Conservation (phyloP, 2,888 invertebrate genomes). For the Pristionchus entomophagus region DNA sequence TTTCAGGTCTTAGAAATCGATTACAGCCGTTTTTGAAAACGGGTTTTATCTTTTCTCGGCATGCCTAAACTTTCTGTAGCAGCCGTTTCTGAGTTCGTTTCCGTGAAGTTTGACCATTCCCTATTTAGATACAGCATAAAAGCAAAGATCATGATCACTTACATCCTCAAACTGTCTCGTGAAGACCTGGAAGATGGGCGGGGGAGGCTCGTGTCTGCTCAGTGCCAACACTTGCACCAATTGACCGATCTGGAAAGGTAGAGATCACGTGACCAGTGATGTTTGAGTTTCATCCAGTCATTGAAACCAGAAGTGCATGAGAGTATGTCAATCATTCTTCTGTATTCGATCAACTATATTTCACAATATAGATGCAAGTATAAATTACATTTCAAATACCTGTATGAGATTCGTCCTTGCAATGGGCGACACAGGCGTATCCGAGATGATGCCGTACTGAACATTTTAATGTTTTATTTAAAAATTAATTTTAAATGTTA, state of each 20-base stretch:
- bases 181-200: constrained; percentile 82
- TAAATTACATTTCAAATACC: constrained; percentile 55
- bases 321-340: no score
- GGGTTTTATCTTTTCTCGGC: no score
- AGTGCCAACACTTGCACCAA: constrained; percentile 86
- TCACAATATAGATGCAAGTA: not conserved
- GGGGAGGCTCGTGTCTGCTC: constrained; percentile 87
- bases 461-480: not conserved
- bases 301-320: not conserved
- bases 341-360: no score
- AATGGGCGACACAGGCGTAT: constrained; percentile 91
- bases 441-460: constrained; percentile 82
- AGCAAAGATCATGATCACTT: not conserved
- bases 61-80: no score
- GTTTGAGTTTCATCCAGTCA: no score
- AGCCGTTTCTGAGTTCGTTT: no score
- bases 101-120: no score
- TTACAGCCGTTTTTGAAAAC: no score
- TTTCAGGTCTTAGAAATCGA: no score
- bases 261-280: constrained; percentile 79
- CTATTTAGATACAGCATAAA: no score
- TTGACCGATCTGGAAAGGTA: constrained; percentile 83
- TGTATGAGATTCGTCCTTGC: constrained; percentile 85
- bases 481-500: not conserved
- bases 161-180: constrained; percentile 54